Evolutionary conservation across 1,140 invertebrate species (phyloP).

Genomic region (Rhagoletis zephyria): DNA sequence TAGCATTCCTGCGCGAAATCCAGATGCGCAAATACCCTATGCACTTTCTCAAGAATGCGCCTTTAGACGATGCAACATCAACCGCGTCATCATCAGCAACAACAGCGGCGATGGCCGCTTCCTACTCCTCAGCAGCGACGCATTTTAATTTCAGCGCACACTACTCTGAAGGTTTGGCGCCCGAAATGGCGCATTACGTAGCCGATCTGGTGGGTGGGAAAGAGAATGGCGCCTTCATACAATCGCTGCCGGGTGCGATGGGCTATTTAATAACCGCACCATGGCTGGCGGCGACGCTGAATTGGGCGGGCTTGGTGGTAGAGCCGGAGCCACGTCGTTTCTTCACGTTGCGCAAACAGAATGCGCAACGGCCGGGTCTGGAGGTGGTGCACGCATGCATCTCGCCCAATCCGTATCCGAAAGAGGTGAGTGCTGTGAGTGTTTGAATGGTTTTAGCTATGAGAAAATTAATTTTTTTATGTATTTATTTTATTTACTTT

Average conservation of each 20-base stretch:
- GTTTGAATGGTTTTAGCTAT: neutral
- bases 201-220: slow-evolving; percentile 73
- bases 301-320: slow-evolving; percentile 83
- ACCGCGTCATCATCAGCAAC: neutral
- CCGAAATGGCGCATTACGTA: slow-evolving; percentile 73
- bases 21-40: slow-evolving; percentile 75
- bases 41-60: slow-evolving; percentile 64
- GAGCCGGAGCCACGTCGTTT: slow-evolving; percentile 83
- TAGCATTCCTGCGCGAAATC: slow-evolving; percentile 81
- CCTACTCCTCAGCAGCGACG: neutral
- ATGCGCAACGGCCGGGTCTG: slow-evolving; percentile 75
- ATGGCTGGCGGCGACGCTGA: slow-evolving; percentile 81
- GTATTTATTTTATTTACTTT: slow-evolving; percentile 15
- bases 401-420: slow-evolving; percentile 81
- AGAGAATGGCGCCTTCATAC: slow-evolving; percentile 75
- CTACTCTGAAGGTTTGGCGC: slow-evolving; percentile 65
- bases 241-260: slow-evolving; percentile 75
- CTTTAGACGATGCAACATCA: slow-evolving; percentile 61
- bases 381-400: slow-evolving; percentile 82
- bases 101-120: slow-evolving; percentile 47
- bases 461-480: neutral
- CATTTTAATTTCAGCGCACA: slow-evolving; percentile 72
- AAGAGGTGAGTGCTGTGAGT: slow-evolving; percentile 77
- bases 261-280: slow-evolving; percentile 71
- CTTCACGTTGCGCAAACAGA: slow-evolving; percentile 77